Percentiles rank a stretch among this genome's conserved stretches.
Conservation (phyloP, 2,797 vertebrate species). For the Premnoplex brunnescens region DNA sequence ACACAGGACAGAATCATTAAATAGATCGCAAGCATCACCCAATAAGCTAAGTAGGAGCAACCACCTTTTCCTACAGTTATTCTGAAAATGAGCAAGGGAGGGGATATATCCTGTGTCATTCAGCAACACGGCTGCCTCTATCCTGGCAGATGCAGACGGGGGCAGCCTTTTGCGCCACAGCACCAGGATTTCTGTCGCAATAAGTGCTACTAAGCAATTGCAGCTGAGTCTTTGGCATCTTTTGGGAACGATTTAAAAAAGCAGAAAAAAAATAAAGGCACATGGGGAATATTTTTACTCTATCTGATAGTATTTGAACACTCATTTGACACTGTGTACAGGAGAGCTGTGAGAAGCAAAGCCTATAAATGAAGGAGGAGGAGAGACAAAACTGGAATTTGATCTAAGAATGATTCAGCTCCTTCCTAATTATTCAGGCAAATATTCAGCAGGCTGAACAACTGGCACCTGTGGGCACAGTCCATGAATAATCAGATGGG, state of each 20-base stretch:
- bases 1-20: neutral
- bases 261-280: neutral
- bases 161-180: neutral
- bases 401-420: slow-evolving; percentile 67
- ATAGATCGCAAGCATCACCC: neutral
- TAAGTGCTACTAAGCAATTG: slow-evolving; percentile 15
- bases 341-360: neutral
- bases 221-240: neutral
- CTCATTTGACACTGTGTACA: neutral
- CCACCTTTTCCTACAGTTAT: neutral
- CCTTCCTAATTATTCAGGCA: slow-evolving; percentile 51
- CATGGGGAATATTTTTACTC: neutral
- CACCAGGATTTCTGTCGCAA: slow-evolving; percentile 8
- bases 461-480: slow-evolving; percentile 33
- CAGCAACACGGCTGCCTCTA: neutral
- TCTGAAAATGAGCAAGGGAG: neutral
- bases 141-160: slow-evolving; percentile 10
- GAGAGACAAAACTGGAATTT: slow-evolving; percentile 28
- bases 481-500: slow-evolving; percentile 38
- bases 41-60: neutral
- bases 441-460: slow-evolving; percentile 40
- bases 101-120: neutral
- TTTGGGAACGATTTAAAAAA: neutral
- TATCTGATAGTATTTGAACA: neutral
- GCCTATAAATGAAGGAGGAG: slow-evolving; percentile 13